Base-by-base conservation (phyloP, 2,113 vertebrate species). In the Sceloporus undulatus region DNA sequence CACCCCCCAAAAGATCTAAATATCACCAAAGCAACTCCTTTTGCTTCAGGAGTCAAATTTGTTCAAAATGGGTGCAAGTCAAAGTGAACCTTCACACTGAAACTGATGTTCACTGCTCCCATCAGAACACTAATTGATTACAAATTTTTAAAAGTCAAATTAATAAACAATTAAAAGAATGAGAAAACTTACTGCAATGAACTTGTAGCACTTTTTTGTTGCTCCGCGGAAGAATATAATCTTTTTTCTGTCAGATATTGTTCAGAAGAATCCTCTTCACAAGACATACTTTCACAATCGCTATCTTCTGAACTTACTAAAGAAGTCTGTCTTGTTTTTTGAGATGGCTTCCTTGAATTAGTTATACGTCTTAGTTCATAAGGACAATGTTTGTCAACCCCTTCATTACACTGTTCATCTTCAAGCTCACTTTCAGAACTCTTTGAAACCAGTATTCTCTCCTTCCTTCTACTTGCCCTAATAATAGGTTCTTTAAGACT, bases 111-210 rank as follows among this genome's bases (percentile, higher is more conserved):
- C 34, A 76, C 56, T 19, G 29, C 65, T 13, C 59, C 42, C 27
- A 29, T 25, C 38, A 65, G 9, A 68, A 68, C 7, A 23, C 5
- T 23, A 23, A 68, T 23, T 48, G 21, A 68, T 68, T 68, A 27
- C 66, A 25, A 9, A 68, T 27, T 27, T 68, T 62, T 70, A 25
- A 8, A 5, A 19, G 4, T n/a, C 56, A 62, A 29, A 59, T 56
- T 23, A 23, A 19, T 68, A 27, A 14, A 56, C 27, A 74, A 73
- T 71, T 21, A 11, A 48, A 40, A 62, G 13, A 29, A 40, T 38
- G 71, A 25, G 93, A 80, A 1, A 34, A 14, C 93, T 91, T 94
- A 96, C 94, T 79, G 42, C 42, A 21, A 48, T 62, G 0, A n/a
- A 54, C 0, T 70, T 0, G 0, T 1, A 0, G 19, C 65, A 34